phyloP scores from a whole-genome alignment of 2,888 invertebrate genomes.

The Nyleta sp. region DNA sequence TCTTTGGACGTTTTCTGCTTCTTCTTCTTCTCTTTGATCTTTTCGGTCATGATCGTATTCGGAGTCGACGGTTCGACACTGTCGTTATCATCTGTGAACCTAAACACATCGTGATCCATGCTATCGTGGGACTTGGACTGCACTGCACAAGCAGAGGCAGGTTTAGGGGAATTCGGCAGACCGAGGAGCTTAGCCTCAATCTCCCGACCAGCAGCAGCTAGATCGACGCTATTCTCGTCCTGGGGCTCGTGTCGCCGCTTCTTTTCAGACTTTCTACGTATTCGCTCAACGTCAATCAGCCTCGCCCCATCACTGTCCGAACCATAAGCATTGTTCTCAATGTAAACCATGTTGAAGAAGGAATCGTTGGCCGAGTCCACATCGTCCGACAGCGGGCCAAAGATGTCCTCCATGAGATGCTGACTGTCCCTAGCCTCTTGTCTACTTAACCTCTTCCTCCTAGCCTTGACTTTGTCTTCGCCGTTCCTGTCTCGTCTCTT shows the following conservation, averaged over 20 bases:
- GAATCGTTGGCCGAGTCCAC: slow-evolving; percentile 82
- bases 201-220: slow-evolving; percentile 91
- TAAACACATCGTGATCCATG: slow-evolving; percentile 84
- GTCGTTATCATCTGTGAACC: slow-evolving; percentile 86
- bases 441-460: slow-evolving; percentile 82
- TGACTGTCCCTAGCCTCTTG: slow-evolving; percentile 85
- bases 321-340: slow-evolving; percentile 80
- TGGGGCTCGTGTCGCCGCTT: slow-evolving; percentile 81
- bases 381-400: slow-evolving; percentile 93
- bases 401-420: slow-evolving; percentile 94
- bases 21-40: slow-evolving; percentile 91
- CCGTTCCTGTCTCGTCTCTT: slow-evolving; percentile 80
- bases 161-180: slow-evolving; percentile 84
- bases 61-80: slow-evolving; percentile 83
- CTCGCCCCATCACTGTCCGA: slow-evolving; percentile 84
- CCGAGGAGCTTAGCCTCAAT: slow-evolving; percentile 92
- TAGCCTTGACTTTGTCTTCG: slow-evolving; percentile 80
- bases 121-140: slow-evolving; percentile 77
- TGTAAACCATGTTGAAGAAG: slow-evolving; percentile 73
- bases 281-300: slow-evolving; percentile 82
- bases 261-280: slow-evolving; percentile 78
- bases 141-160: slow-evolving; percentile 83
- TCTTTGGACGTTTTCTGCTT: slow-evolving; percentile 93
- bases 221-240: slow-evolving; percentile 91
- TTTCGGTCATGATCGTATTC: slow-evolving; percentile 78